These are phyloP conservation scores for Psilopogon haemacephalus DNA, from an alignment of 2,113 vertebrate species.

Conservation along the genomic window DNA sequence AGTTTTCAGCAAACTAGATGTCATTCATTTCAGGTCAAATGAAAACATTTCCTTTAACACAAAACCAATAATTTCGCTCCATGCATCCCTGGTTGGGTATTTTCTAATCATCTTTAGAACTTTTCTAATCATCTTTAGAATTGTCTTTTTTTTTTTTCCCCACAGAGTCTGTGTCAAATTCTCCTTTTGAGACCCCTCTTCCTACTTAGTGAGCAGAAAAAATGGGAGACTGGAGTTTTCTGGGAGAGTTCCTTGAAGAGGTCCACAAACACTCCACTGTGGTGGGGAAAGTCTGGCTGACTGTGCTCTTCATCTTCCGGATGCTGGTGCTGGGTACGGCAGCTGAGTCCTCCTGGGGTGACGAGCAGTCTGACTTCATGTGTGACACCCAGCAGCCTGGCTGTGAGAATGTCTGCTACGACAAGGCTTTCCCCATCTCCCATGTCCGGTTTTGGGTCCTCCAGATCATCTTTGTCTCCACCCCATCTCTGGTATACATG, in stretches of 20 bases:
- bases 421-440: slow-evolving; percentile 95
- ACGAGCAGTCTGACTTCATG: slow-evolving; percentile 93
- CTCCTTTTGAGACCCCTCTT: neutral
- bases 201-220: slow-evolving; percentile 69
- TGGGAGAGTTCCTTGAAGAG: slow-evolving; percentile 94
- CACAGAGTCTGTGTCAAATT: neutral
- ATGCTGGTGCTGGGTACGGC: slow-evolving; percentile 96
- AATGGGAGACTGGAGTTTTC: slow-evolving; percentile 97
- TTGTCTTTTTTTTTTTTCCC: slow-evolving; percentile 19
- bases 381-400: slow-evolving; percentile 93
- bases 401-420: slow-evolving; percentile 94
- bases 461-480: slow-evolving; percentile 97
- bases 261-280: slow-evolving; percentile 97
- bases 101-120: neutral
- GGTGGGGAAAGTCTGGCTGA: slow-evolving; percentile 95
- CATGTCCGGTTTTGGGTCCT: slow-evolving; percentile 97
- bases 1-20: neutral
- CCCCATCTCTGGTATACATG: slow-evolving; percentile 94
- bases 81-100: neutral
- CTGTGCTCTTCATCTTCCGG: slow-evolving; percentile 96
- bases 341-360: slow-evolving; percentile 95
- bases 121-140: neutral
- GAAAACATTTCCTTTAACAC: neutral
- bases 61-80: neutral
- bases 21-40: neutral